Evolutionary conservation across 2,113 vertebrate species (phyloP), one percentile per base, ranked within the genome.

Genomic region (Nymphicus hollandicus): DNA sequence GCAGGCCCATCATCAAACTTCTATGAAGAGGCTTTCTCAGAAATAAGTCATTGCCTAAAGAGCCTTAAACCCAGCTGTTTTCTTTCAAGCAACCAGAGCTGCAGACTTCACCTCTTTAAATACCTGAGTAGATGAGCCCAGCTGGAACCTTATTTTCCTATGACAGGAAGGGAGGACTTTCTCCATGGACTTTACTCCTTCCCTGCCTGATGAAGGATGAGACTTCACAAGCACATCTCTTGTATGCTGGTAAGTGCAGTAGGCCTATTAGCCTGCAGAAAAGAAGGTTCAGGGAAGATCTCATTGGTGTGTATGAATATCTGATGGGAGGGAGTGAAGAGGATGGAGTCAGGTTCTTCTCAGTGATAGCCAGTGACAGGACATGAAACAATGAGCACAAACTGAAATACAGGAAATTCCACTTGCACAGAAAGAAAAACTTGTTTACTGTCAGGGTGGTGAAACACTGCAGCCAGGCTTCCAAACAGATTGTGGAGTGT

Each of bases 371-470:
- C 70, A 76, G 17, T 41, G 35, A 63, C 37, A 81, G 55, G 6
- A 61, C 13, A 61, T 17, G 10, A 73, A 31, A 17, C 17, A 71
- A 58, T 0, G 0, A 81, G 46, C 3, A 1, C 12, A 49, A 37
- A 56, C 2, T 50, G 33, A 82, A 64, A 65, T 35, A 66, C 27
- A 70, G 41, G 50, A 63, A 72, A 86, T 88, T 64, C 52, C 31
- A 47, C 27, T 82, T 55, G 19, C 0, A 0, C 27, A 61, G 31
- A 55, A 49, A 49, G 20, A 74, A 52, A 55, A 44, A 2, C 9
- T 79, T 35, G 61, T 81, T 74, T 53, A 44, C 28, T 58, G 31
- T 18, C 47, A 37, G 52, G 31, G 9, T 46, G 17, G 20, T 66
- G 50, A 52, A 81, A 70, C 25, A 43, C 15, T 56, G 53, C 10